A percentile compares a stretch with the other conserved stretches of the same genome.
These are phyloP conservation scores for Orbicella faveolata DNA, from an alignment of 64 coral and sea anemone species.

Conservation along the genomic window DNA sequence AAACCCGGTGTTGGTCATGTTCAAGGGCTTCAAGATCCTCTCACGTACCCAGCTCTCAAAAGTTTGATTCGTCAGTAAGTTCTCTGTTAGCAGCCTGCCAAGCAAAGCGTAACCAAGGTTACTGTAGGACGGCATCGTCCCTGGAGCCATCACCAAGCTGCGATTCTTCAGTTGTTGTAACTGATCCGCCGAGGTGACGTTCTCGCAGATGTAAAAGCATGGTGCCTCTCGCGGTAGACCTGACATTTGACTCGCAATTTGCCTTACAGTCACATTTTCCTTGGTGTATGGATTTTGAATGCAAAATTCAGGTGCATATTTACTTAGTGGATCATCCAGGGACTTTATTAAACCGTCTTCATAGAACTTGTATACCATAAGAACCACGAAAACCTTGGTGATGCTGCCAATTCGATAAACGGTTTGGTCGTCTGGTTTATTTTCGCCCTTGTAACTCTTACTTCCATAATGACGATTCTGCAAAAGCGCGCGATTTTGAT, in stretches of 20 bases:
- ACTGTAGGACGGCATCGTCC: constrained; percentile 63
- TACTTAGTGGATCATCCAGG: constrained; percentile 62
- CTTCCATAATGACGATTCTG: constrained; percentile 42
- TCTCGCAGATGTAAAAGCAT: constrained; percentile 19
- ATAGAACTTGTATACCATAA: constrained; percentile 67
- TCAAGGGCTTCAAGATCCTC: constrained; percentile 28
- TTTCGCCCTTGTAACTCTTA: constrained; percentile 18
- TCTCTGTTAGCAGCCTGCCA: constrained; percentile 43
- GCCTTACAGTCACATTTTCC: constrained; percentile 55
- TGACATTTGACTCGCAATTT: constrained; percentile 57
- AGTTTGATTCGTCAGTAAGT: constrained; percentile 17
- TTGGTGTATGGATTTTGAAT: constrained; percentile 56
- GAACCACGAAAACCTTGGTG: constrained; percentile 49
- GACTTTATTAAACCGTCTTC: constrained; percentile 58
- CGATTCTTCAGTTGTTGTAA: constrained; percentile 19
- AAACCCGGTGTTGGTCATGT: constrained; percentile 47
- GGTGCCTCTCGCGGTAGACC: constrained; percentile 63
- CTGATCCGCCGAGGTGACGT: constrained; percentile 33
- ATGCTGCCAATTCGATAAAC: constrained; percentile 66
- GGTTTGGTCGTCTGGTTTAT: constrained; percentile 13
- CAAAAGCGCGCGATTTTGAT: constrained; percentile 28
- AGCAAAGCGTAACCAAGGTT: constrained; percentile 68
- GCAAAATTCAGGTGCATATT: constrained; percentile 58
- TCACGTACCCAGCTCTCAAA: constrained; percentile 38
- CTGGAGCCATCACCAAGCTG: constrained; percentile 49